Percentiles rank a stretch among this genome's conserved stretches.
These are phyloP conservation scores for Mixornis gularis DNA, from an alignment of 2,113 vertebrate species.

Conservation along the genomic window DNA sequence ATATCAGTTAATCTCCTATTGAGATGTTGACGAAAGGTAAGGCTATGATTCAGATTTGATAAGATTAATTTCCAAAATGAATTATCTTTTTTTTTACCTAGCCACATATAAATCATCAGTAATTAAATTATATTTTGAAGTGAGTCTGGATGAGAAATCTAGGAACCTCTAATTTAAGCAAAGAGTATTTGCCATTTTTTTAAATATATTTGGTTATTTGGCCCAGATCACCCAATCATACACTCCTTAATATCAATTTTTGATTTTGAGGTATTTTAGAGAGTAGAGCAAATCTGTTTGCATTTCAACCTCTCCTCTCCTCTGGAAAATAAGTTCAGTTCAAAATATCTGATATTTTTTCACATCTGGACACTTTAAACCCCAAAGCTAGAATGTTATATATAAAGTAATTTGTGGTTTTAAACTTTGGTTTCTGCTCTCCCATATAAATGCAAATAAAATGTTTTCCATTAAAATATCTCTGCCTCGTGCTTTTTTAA, in stretches of 20 bases:
- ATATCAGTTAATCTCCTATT: not conserved
- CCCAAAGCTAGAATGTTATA: not conserved
- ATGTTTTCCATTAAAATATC: slow-evolving; percentile 38
- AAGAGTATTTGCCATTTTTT: not conserved
- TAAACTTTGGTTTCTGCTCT: slow-evolving; percentile 12
- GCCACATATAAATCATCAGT: not conserved
- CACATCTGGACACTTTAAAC: not conserved
- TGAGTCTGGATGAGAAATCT: not conserved
- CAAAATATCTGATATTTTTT: not conserved
- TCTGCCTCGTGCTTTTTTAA: not conserved
- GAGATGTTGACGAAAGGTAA: not conserved
- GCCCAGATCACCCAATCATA: not conserved
- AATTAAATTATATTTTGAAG: not conserved
- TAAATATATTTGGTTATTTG: not conserved
- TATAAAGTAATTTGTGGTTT: slow-evolving; percentile 33
- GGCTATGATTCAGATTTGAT: not conserved
- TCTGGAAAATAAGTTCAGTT: not conserved
- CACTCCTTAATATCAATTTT: not conserved
- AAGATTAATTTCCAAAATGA: not conserved
- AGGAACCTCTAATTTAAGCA: not conserved
- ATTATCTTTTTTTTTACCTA: not conserved
- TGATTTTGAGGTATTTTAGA: not conserved
- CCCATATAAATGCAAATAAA: slow-evolving; percentile 45
- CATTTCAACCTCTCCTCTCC: not conserved
- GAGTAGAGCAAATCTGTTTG: not conserved